Evolutionary conservation across 2,797 vertebrate genomes (phyloP).

Genomic region (Pseudochirops corinnae): DNA sequence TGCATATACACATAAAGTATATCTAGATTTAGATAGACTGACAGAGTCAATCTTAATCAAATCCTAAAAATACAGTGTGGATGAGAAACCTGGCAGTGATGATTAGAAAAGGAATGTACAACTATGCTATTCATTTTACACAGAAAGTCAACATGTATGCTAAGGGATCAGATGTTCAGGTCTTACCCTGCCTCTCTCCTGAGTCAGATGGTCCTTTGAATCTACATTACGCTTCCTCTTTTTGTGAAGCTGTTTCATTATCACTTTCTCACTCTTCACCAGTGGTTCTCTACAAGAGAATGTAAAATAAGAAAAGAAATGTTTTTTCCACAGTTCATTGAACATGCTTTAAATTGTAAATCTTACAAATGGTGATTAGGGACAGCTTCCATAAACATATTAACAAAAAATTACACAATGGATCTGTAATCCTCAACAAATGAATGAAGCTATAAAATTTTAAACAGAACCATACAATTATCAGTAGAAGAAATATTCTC

Average conservation of each 20-base stretch:
- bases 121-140: background rate
- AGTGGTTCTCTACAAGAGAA: slow-evolving; percentile 44
- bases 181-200: slow-evolving; percentile 43
- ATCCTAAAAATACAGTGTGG: background rate
- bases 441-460: background rate
- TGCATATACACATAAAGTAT: background rate
- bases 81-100: background rate
- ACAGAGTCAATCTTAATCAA: background rate
- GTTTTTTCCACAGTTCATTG: background rate
- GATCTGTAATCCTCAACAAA: slow-evolving; percentile 14
- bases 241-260: slow-evolving; percentile 49
- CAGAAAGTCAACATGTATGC: fast-evolving
- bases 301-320: background rate
- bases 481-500: background rate
- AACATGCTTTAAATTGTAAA: background rate
- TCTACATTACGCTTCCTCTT: slow-evolving; percentile 52
- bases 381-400: slow-evolving; percentile 28
- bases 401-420: slow-evolving; percentile 17
- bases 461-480: background rate
- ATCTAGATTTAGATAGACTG: background rate
- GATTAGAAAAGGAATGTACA: background rate
- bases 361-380: background rate
- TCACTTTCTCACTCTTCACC: slow-evolving; percentile 28
- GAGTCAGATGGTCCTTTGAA: slow-evolving; percentile 30
- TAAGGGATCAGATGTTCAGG: background rate